phyloP scores from a whole-genome alignment of 2,797 vertebrate genomes.

The Myoxocephalus aenaeus region DNA sequence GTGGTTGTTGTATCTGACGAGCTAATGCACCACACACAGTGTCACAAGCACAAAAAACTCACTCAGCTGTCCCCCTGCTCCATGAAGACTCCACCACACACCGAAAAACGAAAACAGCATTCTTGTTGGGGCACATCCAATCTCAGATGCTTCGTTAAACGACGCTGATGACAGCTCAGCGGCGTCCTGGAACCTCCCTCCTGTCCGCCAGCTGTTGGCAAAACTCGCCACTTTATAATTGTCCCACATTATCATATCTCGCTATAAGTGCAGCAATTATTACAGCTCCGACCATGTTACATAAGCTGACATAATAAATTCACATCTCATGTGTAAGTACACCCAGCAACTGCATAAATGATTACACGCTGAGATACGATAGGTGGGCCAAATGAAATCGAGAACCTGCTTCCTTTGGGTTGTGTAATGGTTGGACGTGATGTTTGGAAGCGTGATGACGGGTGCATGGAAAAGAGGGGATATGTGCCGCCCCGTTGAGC shows the following conservation, averaged over 20 bases:
- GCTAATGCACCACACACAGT: constrained; percentile 35
- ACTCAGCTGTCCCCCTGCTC: not conserved
- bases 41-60: constrained; percentile 12
- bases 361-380: not conserved
- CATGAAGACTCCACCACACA: not conserved
- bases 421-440: not conserved
- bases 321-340: constrained; percentile 18
- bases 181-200: constrained; percentile 12
- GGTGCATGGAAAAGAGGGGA: constrained; percentile 5
- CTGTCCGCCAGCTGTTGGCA: constrained; percentile 36
- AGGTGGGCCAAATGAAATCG: not conserved
- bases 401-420: not conserved
- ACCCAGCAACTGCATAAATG: constrained; percentile 8
- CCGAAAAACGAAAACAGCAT: not conserved
- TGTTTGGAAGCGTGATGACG: not conserved
- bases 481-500: constrained; percentile 12
- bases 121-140: not conserved
- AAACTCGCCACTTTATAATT: constrained; percentile 32
- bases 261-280: constrained; percentile 27
- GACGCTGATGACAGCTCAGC: not conserved
- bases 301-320: constrained; percentile 42
- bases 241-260: constrained; percentile 36
- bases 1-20: constrained; percentile 21
- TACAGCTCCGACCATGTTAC: constrained; percentile 30
- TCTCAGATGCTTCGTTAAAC: constrained; percentile 24